A percentile compares a stretch with the other conserved stretches of the same genome.
Evolutionary conservation across 1,140 invertebrate genomes (phyloP).

Genomic region (Meloidogyne exigua): DNA sequence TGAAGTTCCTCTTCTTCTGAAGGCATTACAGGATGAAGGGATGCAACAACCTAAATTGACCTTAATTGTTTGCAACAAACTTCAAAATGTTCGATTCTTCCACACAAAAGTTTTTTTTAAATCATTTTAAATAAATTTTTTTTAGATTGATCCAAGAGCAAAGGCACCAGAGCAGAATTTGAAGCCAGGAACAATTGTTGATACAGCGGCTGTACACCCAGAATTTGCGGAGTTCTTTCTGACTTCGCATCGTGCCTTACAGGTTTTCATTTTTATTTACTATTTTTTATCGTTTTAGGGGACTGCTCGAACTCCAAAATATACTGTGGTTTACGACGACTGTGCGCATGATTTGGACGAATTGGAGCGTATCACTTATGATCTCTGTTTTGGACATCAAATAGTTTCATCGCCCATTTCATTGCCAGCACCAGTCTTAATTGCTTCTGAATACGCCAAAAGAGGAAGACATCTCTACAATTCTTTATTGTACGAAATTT

Average conservation of each 20-base stretch:
- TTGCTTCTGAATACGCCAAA: slow-evolving; percentile 40
- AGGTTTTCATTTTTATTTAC: slow-evolving; percentile 27
- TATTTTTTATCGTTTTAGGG: slow-evolving; percentile 36
- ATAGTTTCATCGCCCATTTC: slow-evolving; percentile 34
- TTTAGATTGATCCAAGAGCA: slow-evolving; percentile 31
- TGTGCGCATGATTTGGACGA: slow-evolving; percentile 15
- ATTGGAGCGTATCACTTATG: slow-evolving; percentile 40
- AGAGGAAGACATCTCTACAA: slow-evolving; percentile 38
- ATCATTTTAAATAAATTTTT: background rate
- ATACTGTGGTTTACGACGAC: slow-evolving; percentile 43
- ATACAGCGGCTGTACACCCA: slow-evolving; percentile 42
- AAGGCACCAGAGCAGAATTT: slow-evolving; percentile 43
- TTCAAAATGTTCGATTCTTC: slow-evolving; percentile 47
- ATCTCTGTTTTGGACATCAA: slow-evolving; percentile 47
- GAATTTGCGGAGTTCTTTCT: slow-evolving; percentile 43
- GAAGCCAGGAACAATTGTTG: slow-evolving; percentile 39
- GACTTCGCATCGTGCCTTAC: slow-evolving; percentile 41
- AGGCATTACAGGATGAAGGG: background rate
- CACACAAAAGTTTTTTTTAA: slow-evolving; percentile 16
- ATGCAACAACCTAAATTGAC: slow-evolving; percentile 24
- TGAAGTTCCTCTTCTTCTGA: slow-evolving; percentile 35
- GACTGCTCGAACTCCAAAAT: slow-evolving; percentile 43
- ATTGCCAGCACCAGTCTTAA: slow-evolving; percentile 38
- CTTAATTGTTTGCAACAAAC: slow-evolving; percentile 41
- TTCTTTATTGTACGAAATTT: slow-evolving; percentile 1